Conservation (phyloP, 2,888 invertebrate genomes). For the Aromia moschata region DNA sequence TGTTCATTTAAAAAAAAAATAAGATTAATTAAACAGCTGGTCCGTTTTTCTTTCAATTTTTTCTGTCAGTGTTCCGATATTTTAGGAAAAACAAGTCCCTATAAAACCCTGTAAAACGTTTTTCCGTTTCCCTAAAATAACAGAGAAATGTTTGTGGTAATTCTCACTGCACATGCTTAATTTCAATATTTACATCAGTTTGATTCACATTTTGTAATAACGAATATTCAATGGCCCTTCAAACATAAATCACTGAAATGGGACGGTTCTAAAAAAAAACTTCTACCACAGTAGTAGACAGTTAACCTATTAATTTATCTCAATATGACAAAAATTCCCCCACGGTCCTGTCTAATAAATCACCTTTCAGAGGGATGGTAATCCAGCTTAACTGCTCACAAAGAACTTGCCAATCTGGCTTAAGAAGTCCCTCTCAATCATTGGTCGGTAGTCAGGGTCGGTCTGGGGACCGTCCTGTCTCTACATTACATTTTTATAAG, state of each 20-base stretch:
- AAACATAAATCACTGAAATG: constrained; percentile 16
- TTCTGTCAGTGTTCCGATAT: neutral
- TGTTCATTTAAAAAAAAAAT: no score
- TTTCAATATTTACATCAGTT: no score
- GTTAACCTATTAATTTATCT: constrained; percentile 37
- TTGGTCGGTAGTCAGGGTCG: constrained; percentile 13
- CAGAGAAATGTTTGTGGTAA: no score
- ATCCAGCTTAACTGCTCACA: constrained; percentile 39
- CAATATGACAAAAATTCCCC: constrained; percentile 35
- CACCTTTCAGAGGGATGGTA: constrained; percentile 31
- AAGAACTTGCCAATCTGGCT: constrained; percentile 44
- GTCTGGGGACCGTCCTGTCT: no score
- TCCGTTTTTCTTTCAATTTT: neutral
- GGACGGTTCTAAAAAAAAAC: constrained; percentile 1
- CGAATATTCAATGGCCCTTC: neutral
- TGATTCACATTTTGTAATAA: no score
- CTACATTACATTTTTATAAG: no score
- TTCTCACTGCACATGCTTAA: no score
- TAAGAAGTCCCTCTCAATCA: constrained; percentile 40
- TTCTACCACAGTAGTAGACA: constrained; percentile 8
- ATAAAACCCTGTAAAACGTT: no score
- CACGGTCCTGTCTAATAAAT: constrained; percentile 35
- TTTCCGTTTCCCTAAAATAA: no score
- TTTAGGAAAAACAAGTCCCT: no score
- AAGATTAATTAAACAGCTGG: neutral